phyloP scores from a whole-genome alignment of 1,140 invertebrate genomes.

The Caenorhabditis tropicalis region DNA sequence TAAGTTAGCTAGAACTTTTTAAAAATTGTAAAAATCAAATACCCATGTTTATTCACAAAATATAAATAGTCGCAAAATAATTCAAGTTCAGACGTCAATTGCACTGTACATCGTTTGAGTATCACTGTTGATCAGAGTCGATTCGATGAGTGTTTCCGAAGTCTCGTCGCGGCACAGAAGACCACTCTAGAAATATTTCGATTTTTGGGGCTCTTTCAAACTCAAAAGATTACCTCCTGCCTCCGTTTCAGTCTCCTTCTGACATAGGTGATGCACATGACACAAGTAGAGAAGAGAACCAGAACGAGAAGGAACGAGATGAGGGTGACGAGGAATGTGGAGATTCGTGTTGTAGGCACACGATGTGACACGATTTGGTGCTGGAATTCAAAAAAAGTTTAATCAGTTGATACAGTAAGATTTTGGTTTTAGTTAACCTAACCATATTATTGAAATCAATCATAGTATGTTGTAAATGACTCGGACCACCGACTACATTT shows the following conservation, averaged over 20 bases:
- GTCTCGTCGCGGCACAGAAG: constrained; percentile 3
- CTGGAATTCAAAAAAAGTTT: not conserved
- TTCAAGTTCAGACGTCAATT: not conserved
- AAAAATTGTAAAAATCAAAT: no score
- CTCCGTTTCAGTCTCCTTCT: not conserved
- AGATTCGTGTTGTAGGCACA: constrained; percentile 16
- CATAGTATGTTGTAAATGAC: not conserved
- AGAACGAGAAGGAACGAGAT: constrained; percentile 1
- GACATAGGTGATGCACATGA: constrained; percentile 24
- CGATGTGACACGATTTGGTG: constrained; percentile 33
- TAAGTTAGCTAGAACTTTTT: no score
- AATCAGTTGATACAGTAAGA: no score
- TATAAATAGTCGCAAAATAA: no score
- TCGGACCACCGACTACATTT: not conserved
- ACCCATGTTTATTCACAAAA: no score
- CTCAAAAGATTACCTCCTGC: not conserved
- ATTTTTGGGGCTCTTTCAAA: not conserved
- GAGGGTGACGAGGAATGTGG: constrained; percentile 20
- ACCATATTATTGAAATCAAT: constrained; percentile 41
- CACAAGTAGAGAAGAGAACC: not conserved
- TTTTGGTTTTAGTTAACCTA: not conserved
- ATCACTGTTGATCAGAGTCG: constrained; percentile 9
- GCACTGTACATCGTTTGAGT: constrained; percentile 31
- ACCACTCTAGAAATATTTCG: not conserved
- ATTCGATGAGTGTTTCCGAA: constrained; percentile 9